These are phyloP conservation scores for Drosophila fulvimacula DNA, from an alignment of 2,888 invertebrate genomes.

Conservation along the genomic window DNA sequence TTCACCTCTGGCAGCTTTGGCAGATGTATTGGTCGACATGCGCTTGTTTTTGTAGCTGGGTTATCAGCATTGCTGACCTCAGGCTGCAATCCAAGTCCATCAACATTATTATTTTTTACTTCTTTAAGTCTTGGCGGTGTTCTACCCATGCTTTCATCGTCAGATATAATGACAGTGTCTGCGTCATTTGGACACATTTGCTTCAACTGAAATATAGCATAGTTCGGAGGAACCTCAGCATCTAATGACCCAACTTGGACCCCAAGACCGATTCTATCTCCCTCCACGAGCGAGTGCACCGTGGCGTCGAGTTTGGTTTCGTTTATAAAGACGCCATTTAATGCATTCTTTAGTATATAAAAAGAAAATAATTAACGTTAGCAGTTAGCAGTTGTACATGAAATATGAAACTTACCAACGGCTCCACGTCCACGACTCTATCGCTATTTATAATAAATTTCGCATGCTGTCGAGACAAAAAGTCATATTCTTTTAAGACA, in stretches of 20 bases:
- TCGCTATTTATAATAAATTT: slow-evolving; percentile 60
- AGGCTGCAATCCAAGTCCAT: background rate
- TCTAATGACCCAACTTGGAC: slow-evolving; percentile 40
- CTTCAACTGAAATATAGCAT: slow-evolving; percentile 68
- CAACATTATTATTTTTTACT: background rate
- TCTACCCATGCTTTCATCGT: slow-evolving; percentile 46
- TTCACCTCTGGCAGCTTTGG: slow-evolving; percentile 70
- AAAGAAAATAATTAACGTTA: background rate
- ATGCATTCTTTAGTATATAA: slow-evolving; percentile 56
- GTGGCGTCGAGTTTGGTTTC: slow-evolving; percentile 19
- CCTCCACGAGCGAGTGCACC: slow-evolving; percentile 17
- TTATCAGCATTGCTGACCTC: background rate
- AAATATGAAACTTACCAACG: slow-evolving; percentile 69
- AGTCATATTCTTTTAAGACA: slow-evolving; percentile 51
- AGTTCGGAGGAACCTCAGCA: slow-evolving; percentile 24
- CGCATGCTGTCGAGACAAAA: slow-evolving; percentile 78
- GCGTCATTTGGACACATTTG: background rate
- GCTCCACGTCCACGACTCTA: slow-evolving; percentile 55
- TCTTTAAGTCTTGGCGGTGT: background rate
- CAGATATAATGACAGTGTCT: slow-evolving; percentile 39
- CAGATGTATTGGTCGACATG: slow-evolving; percentile 51
- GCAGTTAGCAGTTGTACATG: too few species aligned
- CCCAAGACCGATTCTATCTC: slow-evolving; percentile 76
- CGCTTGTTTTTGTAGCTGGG: background rate
- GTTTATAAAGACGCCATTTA: slow-evolving; percentile 82